Evolutionary conservation across 2,797 vertebrate species (phyloP), one percentile per base, ranked within the genome.

Genomic region (Melanotaenia nigrans): DNA sequence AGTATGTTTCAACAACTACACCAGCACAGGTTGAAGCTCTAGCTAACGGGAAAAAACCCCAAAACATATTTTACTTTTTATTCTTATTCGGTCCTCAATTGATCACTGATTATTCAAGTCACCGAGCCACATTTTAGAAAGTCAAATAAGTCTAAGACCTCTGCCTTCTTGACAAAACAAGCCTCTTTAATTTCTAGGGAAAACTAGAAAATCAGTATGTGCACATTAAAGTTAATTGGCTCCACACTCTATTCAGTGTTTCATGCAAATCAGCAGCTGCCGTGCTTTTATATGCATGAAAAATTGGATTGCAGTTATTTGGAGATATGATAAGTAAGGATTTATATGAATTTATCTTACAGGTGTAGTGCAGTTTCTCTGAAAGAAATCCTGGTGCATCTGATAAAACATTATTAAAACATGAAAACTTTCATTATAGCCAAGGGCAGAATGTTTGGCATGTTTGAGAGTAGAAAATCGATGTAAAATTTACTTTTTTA

Each of bases 141-240:
- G 8, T 24, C 35, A 40, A 77, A 70, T 67, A 57, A 56, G 60
- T 36, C 20, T 32, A 6, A 45, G 60, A 62, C 40, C 53, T 25
- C 55, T 58, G 24, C 4, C 72, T 67, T 75, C 16, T 33, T 56
- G 16, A 33, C 14, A 61, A 71, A 79, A 59, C 18, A 65, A 53
- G 24, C 10, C 1, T 55, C 30, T 12, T 35, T 14, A 22, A 2
- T 13, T 36, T 36, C 5, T 35, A 33, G 20, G 10, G 4, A 35
- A 58, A 57, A 58, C 10, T 33, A 57, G 25, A 25, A 62, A 57
- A 62, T 65, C 38, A n/a, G 45, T 61, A 9, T 45, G 22, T 18
- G 18, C 36, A 56, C 5, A 36, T 63, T 49, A 18, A 58, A 73
- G 75, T 36, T 28, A 42, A 67, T 61, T 54, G 25, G 60, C 40